Evolutionary conservation across 1,140 invertebrate species (phyloP).

Genomic region (Achroia grisella): DNA sequence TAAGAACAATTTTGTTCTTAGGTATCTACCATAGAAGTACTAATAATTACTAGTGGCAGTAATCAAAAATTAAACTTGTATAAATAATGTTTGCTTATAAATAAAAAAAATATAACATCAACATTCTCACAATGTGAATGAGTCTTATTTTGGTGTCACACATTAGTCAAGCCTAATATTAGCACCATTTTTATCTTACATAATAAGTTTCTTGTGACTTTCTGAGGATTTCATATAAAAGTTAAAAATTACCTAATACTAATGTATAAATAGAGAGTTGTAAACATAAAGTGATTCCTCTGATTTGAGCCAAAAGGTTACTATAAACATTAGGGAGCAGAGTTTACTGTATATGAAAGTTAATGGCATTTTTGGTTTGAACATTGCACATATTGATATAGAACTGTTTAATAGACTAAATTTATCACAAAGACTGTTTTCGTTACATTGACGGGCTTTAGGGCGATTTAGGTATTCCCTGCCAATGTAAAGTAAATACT

Average conservation of each 20-base stretch:
- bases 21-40: slow-evolving; percentile 43
- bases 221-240: slow-evolving; percentile 69
- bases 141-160: slow-evolving; percentile 70
- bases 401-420: slow-evolving; percentile 50
- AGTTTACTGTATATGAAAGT: slow-evolving; percentile 53
- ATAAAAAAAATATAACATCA: slow-evolving; percentile 66
- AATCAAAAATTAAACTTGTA: slow-evolving; percentile 60
- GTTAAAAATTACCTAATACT: slow-evolving; percentile 70
- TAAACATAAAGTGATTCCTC: slow-evolving; percentile 59
- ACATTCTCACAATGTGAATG: slow-evolving; percentile 65
- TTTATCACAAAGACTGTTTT: slow-evolving; percentile 52
- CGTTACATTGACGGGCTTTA: slow-evolving; percentile 47
- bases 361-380: slow-evolving; percentile 71
- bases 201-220: slow-evolving; percentile 70
- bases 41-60: slow-evolving; percentile 66
- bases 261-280: slow-evolving; percentile 68
- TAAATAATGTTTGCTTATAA: slow-evolving; percentile 70
- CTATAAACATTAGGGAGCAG: slow-evolving; percentile 39
- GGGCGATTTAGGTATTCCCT: slow-evolving; percentile 30
- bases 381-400: slow-evolving; percentile 68
- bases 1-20: no score
- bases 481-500: slow-evolving; percentile 57
- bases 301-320: slow-evolving; percentile 69
- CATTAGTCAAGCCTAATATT: slow-evolving; percentile 70
- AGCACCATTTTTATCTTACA: slow-evolving; percentile 71